phyloP scores from a whole-genome alignment of 2,888 invertebrate species.

The Clunio marinus region DNA sequence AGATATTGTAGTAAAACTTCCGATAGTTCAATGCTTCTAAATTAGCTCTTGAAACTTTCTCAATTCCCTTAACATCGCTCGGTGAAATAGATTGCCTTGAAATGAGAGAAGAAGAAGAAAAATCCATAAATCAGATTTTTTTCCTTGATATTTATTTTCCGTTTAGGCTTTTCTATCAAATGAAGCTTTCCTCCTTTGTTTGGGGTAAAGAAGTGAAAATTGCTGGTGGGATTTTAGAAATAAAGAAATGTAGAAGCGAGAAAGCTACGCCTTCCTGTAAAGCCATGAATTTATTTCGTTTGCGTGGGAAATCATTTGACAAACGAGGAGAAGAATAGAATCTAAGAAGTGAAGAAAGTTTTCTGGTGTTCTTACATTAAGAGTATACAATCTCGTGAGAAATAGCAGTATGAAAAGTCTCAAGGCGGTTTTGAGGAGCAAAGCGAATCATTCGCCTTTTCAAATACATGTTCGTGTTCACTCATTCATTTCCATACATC shows the following conservation, averaged over 20 bases:
- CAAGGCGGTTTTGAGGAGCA: neutral
- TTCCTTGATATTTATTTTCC: neutral
- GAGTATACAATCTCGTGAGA: neutral
- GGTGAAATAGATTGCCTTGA: no score
- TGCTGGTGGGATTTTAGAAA: neutral
- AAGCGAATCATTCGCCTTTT: no score
- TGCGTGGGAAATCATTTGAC: neutral
- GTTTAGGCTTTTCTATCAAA: neutral
- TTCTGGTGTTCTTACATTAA: neutral
- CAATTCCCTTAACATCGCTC: no score
- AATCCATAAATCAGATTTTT: constrained; percentile 16
- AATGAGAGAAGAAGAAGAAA: no score
- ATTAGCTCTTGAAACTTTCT: no score
- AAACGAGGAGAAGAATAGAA: no score
- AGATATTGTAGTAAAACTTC: no score
- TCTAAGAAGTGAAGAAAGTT: neutral
- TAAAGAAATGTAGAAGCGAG: neutral
- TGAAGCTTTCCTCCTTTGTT: neutral
- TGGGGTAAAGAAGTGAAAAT: neutral
- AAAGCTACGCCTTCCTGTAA: neutral
- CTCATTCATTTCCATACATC: constrained; percentile 13
- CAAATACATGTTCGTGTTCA: neutral
- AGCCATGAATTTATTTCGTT: constrained; percentile 4
- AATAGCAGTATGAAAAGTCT: neutral
- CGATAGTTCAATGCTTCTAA: no score